Evolutionary conservation across 2,113 vertebrate genomes (phyloP), one percentile per base, ranked within the genome.

Genomic region (Psittacula cyanocephala): DNA sequence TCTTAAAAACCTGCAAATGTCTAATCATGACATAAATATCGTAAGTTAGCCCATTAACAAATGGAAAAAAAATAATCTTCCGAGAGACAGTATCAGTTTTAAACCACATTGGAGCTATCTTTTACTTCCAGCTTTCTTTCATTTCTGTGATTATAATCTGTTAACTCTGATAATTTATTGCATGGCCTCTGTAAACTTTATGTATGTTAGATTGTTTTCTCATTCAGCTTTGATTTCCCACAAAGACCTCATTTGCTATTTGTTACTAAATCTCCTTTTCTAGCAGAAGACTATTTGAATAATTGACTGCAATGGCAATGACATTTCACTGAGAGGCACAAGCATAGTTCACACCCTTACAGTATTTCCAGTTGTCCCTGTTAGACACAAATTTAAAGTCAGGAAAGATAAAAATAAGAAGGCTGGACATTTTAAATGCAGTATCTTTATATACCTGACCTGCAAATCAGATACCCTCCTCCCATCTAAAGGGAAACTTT

Each of bases 141-240:
- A 1, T 77, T 91, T 93, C 68, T 81, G n/a, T 53, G 47, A 41
- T 74, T 57, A 35, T 5, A 41, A 14, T 74, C 44, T 17, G 29
- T 57, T 70, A 77, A 81, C 10, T 52, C 50, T 9, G 29, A 37
- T 46, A n/a, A 86, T 46, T 60, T 47, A 33, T 67, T 46, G 18
- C 31, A 41, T 0, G 0, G 8, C 43, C 33, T 77, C 46, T 67
- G 20, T 33, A 67, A 80, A 53, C 0, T 0, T 18, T 43, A 31
- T 6, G 3, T 18, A 15, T 20, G 6, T 69, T 52, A 67, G 44
- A 46, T 35, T 0, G 6, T 77, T 69, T 69, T 62, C 15, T 50
- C 37, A 57, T 81, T 44, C 35, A 39, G 15, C 33, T 85, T 85
- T 35, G n/a, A 87, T 52, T 86, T 91, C 71, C 70, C 41, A 46